Evolutionary conservation across 2,797 vertebrate species (phyloP), one percentile per base, ranked within the genome.

Genomic region (Eidolon dupreanum): DNA sequence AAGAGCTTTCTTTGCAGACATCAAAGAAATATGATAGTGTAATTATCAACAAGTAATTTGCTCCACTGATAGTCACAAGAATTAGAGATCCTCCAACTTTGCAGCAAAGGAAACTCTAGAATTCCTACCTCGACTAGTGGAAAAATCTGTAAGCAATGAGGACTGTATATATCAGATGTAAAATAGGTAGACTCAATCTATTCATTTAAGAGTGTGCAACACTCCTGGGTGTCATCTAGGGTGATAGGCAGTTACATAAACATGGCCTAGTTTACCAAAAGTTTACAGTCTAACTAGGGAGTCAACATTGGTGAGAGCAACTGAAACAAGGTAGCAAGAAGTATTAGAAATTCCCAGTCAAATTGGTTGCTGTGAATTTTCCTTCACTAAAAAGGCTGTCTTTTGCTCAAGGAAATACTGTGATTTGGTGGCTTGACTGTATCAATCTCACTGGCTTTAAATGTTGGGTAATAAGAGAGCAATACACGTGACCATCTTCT

Each of bases 341-440:
- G 36, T 31, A 88, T n/a, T 12, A 10, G 10, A 73, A 92, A 71
- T 71, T 38, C 63, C 65, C 51, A 53, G 36, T 33, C 74, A 74
- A 33, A 51, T n/a, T 38, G 2, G 41, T 51, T 10, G 61, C 86
- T 70, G 12, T 16, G 53, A 57, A 8, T 46, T 84, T 84, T 66
- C 51, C 53, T 85, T 89, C 15, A 36, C 3, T 57, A n/a, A 24
- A 65, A 43, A 61, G 4, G 1, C 11, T 70, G 19, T n/a, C 22
- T 90, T 75, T 94, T 84, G 53, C 68, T 26, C 49, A 79, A 33
- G 36, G 66, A 96, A 91, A 91, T 65, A 20, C 77, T 75, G 3
- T 33, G 73, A 73, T 53, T 49, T 63, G 26, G 68, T 31, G 24
- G 15, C 33, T 82, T 53, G 63, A 78, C 66, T 81, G 12, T 17